phyloP scores from a whole-genome alignment of 2,888 invertebrate genomes.

The Ligdia adustata region DNA sequence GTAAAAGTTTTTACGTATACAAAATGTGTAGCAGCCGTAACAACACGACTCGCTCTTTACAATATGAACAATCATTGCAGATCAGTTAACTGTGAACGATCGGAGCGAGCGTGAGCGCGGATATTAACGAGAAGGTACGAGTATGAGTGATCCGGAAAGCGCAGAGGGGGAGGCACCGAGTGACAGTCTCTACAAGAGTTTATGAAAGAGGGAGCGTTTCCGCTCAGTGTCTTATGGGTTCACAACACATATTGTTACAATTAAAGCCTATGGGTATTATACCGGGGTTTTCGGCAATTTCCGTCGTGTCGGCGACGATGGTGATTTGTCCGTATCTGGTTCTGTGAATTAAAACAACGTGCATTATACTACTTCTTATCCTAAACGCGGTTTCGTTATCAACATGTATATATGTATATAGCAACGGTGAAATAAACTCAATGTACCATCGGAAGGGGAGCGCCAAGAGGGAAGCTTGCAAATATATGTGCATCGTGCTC shows the following conservation, averaged over 20 bases:
- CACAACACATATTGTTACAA: slow-evolving; percentile 84
- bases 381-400: slow-evolving; percentile 17
- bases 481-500: no score
- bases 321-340: slow-evolving; percentile 93
- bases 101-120: slow-evolving; percentile 54
- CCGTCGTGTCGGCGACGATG: slow-evolving; percentile 95
- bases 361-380: slow-evolving; percentile 52
- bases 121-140: slow-evolving; percentile 44
- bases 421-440: slow-evolving; percentile 12
- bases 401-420: background rate
- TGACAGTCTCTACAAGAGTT: slow-evolving; percentile 79
- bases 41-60: slow-evolving; percentile 8
- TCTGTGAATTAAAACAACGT: slow-evolving; percentile 86
- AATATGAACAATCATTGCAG: slow-evolving; percentile 29
- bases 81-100: slow-evolving; percentile 57
- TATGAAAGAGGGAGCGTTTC: slow-evolving; percentile 64
- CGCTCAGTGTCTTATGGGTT: slow-evolving; percentile 77
- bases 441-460: slow-evolving; percentile 19
- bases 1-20: slow-evolving; percentile 19
- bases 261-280: slow-evolving; percentile 88
- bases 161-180: slow-evolving; percentile 80
- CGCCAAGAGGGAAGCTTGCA: slow-evolving; percentile 18
- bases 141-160: slow-evolving; percentile 68
- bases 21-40: slow-evolving; percentile 1
- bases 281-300: slow-evolving; percentile 99